Conservation (phyloP, 2,888 invertebrate genomes). For the Lucinisca nassula region DNA sequence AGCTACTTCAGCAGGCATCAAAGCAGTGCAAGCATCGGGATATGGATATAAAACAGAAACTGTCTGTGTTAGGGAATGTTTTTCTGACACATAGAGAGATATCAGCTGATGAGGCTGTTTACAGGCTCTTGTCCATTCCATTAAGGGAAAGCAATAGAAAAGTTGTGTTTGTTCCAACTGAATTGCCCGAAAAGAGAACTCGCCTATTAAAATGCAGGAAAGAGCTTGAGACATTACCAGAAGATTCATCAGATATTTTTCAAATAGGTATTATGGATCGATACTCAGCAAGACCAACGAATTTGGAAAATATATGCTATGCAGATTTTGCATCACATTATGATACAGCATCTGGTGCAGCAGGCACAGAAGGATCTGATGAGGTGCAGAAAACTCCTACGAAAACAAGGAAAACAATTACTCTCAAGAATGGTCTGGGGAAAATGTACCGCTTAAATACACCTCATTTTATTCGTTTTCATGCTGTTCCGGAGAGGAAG, state of each 20-base stretch:
- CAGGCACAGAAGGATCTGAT: not conserved
- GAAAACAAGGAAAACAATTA: not conserved
- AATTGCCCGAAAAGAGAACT: not conserved
- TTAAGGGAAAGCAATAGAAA: not conserved
- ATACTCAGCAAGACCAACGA: not conserved
- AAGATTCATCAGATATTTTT: not conserved
- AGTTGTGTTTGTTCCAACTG: not conserved
- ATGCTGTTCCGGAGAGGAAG: not conserved
- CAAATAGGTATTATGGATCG: not conserved
- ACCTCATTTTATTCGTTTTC: not conserved
- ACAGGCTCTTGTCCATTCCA: not conserved
- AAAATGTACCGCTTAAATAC: not conserved
- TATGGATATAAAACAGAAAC: too few relatives aligned
- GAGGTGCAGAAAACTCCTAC: not conserved
- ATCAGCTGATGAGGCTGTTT: not conserved
- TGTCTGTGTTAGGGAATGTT: too few relatives aligned
- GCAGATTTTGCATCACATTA: not conserved
- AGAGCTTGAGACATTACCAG: not conserved
- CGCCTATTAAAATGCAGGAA: not conserved
- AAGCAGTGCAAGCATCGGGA: slow-evolving; percentile 60
- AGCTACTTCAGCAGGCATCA: slow-evolving; percentile 58
- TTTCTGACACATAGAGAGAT: not conserved
- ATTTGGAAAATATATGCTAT: not conserved
- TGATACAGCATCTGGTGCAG: not conserved
- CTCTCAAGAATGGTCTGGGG: not conserved